Evolutionary conservation across 2,113 vertebrate genomes (phyloP), one percentile per base, ranked within the genome.

Genomic region (Hyperopisus bebe): DNA sequence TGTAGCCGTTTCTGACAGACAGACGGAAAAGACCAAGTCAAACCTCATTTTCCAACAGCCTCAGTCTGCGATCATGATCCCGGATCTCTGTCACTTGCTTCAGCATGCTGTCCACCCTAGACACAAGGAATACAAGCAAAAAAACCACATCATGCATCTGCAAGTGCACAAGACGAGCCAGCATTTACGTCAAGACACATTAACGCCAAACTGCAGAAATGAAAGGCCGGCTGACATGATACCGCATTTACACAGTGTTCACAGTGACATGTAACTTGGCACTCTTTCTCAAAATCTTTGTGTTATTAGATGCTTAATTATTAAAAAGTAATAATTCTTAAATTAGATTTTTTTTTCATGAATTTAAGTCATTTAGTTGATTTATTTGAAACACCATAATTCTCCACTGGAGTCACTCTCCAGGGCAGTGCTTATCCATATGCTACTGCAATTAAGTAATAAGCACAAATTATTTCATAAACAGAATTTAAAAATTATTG

Each of bases 31-130:
- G 31, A 51, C 13, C 35, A 27, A 24, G 17, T 42, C 17, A 6
- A 90, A 96, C 96, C 94, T 96, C 93, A 9, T 77, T 91, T 91
- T 96, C 95, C 91, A 96, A 90, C 62, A 91, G 87, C 46, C 93
- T 94, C 15, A 91, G 90, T 42, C 93, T 91, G 74, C 92, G 90
- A 19, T 92, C 94, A 55, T 91, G 82, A 58, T 94, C 93, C 58
- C 89, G 93, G 74, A 70, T 92, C 46, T 90, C 94, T 87, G 90
- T 62, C 89, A 94, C 21, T 2, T 92, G 93, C 92, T 97, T 97
- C 85, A 97, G 13, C 0, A 95, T 94, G 0, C 85, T 92, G 74
- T 97, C 97, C 87, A 97, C 95, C 91, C 97, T 97, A 83, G 74
- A 55, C 39, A 88, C 15, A 90, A 39, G 17, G 3, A 8, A 88